phyloP scores from a whole-genome alignment of 2,113 vertebrate species.

The Cyanocitta stelleri region DNA sequence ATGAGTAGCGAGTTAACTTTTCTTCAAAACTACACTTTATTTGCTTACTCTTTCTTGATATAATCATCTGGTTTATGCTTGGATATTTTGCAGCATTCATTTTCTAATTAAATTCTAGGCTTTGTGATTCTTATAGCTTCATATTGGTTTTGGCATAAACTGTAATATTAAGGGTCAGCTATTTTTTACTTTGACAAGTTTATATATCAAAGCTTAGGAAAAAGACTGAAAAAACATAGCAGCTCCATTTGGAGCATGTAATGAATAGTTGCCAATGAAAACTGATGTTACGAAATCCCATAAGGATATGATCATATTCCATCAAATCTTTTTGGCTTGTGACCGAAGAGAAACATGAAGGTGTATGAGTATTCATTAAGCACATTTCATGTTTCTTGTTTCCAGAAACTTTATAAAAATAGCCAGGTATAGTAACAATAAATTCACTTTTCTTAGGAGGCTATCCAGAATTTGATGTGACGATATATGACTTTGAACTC shows the following conservation, averaged over 20 bases:
- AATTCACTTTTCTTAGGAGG: background rate
- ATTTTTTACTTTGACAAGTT: background rate
- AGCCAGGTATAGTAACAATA: background rate
- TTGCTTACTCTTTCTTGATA: background rate
- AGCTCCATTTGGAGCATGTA: background rate
- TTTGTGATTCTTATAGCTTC: background rate
- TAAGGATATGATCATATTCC: background rate
- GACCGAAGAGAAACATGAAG: background rate
- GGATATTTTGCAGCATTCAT: background rate
- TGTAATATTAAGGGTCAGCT: background rate
- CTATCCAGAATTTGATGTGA: background rate
- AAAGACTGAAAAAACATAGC: background rate
- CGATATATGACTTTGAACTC: background rate
- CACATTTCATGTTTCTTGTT: background rate
- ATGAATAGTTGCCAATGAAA: background rate
- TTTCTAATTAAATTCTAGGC: background rate
- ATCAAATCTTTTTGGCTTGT: background rate
- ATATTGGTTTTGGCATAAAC: background rate
- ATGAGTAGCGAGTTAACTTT: background rate
- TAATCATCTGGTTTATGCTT: background rate
- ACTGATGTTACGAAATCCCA: background rate
- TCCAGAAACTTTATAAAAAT: slow-evolving; percentile 20
- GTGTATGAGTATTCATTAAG: background rate
- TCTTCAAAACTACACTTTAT: background rate
- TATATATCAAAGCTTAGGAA: background rate